A percentile compares a stretch with the other conserved stretches of the same genome.
phyloP scores from a whole-genome alignment of 2,113 vertebrate species.

The Girardinichthys multiradiatus region DNA sequence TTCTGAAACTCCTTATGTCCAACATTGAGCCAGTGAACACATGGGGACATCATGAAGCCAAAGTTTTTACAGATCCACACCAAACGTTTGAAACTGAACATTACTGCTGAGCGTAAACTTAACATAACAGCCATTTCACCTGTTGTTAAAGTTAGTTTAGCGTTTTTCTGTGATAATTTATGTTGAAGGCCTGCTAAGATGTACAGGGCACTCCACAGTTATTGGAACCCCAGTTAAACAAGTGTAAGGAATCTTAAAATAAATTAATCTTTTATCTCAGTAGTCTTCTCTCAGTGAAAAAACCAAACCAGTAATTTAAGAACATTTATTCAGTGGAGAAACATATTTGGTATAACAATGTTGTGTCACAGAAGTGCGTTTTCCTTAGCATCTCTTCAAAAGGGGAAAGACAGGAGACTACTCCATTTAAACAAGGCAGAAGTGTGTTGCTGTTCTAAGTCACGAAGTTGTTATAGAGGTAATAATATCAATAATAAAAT shows the following conservation, averaged over 20 bases:
- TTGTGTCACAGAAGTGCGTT: background rate
- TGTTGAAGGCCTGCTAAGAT: background rate
- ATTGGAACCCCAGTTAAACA: background rate
- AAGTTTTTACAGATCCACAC: background rate
- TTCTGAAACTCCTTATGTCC: background rate
- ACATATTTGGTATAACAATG: background rate
- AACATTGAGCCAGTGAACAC: background rate
- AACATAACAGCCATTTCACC: background rate
- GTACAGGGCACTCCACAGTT: background rate
- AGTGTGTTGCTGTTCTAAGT: background rate
- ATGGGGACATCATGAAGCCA: constrained; percentile 6
- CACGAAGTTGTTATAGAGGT: too few species aligned
- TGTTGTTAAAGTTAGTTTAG: background rate
- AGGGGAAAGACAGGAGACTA: background rate
- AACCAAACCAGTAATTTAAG: background rate
- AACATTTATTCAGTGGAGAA: background rate
- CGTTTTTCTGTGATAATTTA: background rate
- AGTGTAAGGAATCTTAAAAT: background rate
- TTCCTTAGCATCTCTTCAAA: background rate
- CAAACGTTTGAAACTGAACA: background rate
- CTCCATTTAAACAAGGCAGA: too few species aligned
- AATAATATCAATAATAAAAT: too few species aligned
- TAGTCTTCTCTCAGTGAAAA: background rate
- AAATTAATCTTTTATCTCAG: background rate
- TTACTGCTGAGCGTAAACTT: background rate